These are phyloP conservation scores for Dasyprocta punctata DNA, from an alignment of 2,113 vertebrate genomes.

Conservation along the genomic window DNA sequence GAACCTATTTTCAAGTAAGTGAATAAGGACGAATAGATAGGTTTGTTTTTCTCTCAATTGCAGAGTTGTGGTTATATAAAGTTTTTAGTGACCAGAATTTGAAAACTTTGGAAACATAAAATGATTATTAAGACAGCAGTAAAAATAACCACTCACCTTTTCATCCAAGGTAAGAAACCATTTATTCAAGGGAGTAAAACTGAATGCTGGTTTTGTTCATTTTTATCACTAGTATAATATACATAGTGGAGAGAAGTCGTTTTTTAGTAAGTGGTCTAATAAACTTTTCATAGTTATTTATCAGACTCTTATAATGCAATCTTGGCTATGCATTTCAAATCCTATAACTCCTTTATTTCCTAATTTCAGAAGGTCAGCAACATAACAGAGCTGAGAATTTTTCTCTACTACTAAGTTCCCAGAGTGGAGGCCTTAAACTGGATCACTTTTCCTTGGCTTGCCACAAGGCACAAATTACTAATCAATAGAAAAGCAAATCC, in stretches of 20 bases:
- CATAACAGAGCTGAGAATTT: slow-evolving; percentile 56
- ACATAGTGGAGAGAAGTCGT: background rate
- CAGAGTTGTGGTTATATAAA: background rate
- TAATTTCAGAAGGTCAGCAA: slow-evolving; percentile 69
- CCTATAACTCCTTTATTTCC: slow-evolving; percentile 66
- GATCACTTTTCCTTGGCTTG: slow-evolving; percentile 60
- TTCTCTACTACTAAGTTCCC: slow-evolving; percentile 47
- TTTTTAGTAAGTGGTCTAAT: slow-evolving; percentile 72
- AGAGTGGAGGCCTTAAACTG: slow-evolving; percentile 40
- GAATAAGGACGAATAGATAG: background rate
- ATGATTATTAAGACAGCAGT: background rate
- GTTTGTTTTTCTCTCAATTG: slow-evolving; percentile 23
- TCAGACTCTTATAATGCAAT: slow-evolving; percentile 60
- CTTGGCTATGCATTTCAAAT: slow-evolving; percentile 58
- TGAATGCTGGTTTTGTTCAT: slow-evolving; percentile 43
- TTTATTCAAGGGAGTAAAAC: slow-evolving; percentile 61
- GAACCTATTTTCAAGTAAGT: slow-evolving; percentile 45
- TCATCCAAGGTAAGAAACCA: slow-evolving; percentile 51
- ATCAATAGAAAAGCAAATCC: slow-evolving; percentile 68
- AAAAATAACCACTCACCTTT: slow-evolving; percentile 52
- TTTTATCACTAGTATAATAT: slow-evolving; percentile 57
- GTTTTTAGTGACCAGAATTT: slow-evolving; percentile 12
- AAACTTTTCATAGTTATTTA: slow-evolving; percentile 74
- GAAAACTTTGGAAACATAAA: slow-evolving; percentile 46
- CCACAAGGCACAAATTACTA: slow-evolving; percentile 71